Percentiles rank a stretch among this genome's conserved stretches.
phyloP scores from a whole-genome alignment of 2,888 invertebrate species.

The Leptogaster cylindrica region DNA sequence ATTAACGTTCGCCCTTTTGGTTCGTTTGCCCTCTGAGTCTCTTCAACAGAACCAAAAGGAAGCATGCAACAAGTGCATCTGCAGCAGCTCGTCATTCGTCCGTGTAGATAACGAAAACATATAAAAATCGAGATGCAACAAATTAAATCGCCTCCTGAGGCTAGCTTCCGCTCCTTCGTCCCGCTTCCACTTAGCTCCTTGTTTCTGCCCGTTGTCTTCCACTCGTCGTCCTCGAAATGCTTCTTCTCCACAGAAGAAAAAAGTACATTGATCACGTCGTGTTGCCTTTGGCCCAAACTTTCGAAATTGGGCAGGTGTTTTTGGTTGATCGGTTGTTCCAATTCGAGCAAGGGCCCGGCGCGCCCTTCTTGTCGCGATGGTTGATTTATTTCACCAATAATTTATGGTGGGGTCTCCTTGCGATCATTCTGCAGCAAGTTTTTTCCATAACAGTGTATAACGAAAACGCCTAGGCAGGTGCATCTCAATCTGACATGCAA shows the following conservation, averaged over 20 bases:
- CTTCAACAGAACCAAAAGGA: too few relatives aligned
- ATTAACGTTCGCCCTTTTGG: too few relatives aligned
- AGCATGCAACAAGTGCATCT: constrained; percentile 42
- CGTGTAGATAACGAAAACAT: neutral
- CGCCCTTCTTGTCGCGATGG: constrained; percentile 29
- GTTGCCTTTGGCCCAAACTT: neutral
- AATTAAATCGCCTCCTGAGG: constrained; percentile 37
- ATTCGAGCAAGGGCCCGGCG: constrained; percentile 7
- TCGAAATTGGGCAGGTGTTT: constrained; percentile 47
- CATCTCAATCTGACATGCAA: constrained; percentile 2
- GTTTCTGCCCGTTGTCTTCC: constrained; percentile 6
- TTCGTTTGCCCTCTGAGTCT: too few relatives aligned
- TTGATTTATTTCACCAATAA: constrained; percentile 41
- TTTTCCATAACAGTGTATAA: constrained; percentile 4
- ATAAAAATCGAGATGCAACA: constrained; percentile 19
- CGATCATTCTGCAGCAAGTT: neutral
- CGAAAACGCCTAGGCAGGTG: constrained; percentile 15
- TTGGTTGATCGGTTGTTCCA: constrained; percentile 43
- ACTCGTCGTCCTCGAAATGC: constrained; percentile 7
- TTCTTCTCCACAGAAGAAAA: neutral
- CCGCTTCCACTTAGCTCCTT: too few relatives aligned
- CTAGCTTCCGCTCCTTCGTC: constrained; percentile 21
- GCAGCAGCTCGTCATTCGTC: constrained; percentile 18
- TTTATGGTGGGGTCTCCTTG: constrained; percentile 13
- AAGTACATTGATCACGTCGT: too few relatives aligned